A percentile compares a stretch with the other conserved stretches of the same genome.
Conservation (phyloP, 2,888 invertebrate genomes). For the Limnephilus lunatus region DNA sequence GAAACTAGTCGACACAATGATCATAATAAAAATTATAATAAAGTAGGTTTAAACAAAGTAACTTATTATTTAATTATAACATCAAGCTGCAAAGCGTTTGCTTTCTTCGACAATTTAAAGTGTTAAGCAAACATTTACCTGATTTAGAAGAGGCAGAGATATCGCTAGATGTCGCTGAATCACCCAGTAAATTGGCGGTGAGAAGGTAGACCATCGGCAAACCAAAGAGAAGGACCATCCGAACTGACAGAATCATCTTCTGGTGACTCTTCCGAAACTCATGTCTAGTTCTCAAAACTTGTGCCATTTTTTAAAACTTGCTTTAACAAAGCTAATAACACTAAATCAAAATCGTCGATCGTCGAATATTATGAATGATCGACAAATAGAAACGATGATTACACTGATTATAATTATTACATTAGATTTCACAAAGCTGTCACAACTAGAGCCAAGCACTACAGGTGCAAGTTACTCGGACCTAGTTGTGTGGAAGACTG, state of each 20-base stretch:
- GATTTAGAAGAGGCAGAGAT: neutral
- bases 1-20: no score
- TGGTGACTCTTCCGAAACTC: slow-evolving; percentile 52
- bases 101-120: neutral
- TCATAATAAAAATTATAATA: no score
- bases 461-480: neutral
- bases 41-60: no score
- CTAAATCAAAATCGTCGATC: neutral
- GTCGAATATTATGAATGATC: neutral
- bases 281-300: slow-evolving; percentile 52
- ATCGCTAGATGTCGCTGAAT: neutral
- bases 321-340: neutral
- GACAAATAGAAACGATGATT: neutral
- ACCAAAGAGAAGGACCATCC: slow-evolving; percentile 48
- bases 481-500: slow-evolving; percentile 20
- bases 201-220: slow-evolving; percentile 45
- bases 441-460: neutral
- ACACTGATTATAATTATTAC: neutral
- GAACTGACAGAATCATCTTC: slow-evolving; percentile 49
- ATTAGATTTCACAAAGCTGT: neutral
- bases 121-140: neutral
- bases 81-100: no score
- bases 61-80: no score
- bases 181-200: neutral
- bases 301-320: slow-evolving; percentile 14